These are phyloP conservation scores for Noctua fimbriata DNA, from an alignment of 2,888 invertebrate genomes.

Conservation along the genomic window DNA sequence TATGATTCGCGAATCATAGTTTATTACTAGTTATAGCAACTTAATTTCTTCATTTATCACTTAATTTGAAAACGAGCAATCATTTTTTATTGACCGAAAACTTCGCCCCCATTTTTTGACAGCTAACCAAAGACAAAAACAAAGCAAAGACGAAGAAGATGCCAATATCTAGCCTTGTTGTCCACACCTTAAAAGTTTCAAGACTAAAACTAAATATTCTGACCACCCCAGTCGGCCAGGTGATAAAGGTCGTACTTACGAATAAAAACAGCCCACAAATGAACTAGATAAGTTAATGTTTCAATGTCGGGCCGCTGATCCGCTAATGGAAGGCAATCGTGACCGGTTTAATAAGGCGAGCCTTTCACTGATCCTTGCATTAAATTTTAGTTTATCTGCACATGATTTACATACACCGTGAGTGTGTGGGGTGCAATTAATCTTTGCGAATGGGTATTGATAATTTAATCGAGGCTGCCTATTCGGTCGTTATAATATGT, in stretches of 20 bases:
- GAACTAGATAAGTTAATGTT: constrained; percentile 65
- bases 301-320: constrained; percentile 71
- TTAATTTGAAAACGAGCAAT: background rate
- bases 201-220: constrained; percentile 34
- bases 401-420: constrained; percentile 69
- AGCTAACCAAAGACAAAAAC: constrained; percentile 25
- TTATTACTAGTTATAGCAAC: background rate
- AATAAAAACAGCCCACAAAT: constrained; percentile 62
- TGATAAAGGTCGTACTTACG: constrained; percentile 56
- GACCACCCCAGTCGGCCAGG: constrained; percentile 36
- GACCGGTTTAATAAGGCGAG: constrained; percentile 70
- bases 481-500: too few species aligned
- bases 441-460: constrained; percentile 49
- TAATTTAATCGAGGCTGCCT: constrained; percentile 31
- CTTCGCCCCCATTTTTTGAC: constrained; percentile 13
- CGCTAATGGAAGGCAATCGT: constrained; percentile 70
- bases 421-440: constrained; percentile 61
- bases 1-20: too few species aligned
- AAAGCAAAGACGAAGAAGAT: constrained; percentile 30
- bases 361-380: constrained; percentile 76
- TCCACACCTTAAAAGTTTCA: constrained; percentile 33
- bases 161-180: constrained; percentile 32
- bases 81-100: background rate
- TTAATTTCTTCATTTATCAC: background rate
- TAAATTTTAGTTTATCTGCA: constrained; percentile 69